phyloP scores from a whole-genome alignment of 2,113 vertebrate genomes.

The Corythornis cristatus region DNA sequence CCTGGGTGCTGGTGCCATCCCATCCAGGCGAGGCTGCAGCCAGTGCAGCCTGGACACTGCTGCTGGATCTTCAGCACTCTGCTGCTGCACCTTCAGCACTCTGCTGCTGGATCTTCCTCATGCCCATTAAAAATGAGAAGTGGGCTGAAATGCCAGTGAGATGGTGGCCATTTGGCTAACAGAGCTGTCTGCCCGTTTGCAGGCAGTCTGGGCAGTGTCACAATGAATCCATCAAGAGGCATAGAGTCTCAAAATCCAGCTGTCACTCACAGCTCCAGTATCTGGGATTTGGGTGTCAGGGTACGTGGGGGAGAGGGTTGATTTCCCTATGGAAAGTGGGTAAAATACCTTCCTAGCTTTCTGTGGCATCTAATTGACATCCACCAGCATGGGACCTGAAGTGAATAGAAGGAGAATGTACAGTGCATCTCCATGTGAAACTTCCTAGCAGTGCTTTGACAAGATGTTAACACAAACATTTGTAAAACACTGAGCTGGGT shows the following conservation, averaged over 20 bases:
- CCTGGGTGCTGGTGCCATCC: background rate
- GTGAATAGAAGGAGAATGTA: background rate
- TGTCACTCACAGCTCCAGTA: background rate
- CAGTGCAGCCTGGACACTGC: fast-evolving
- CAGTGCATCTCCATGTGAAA: background rate
- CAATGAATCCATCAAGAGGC: background rate
- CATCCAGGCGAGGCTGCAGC: background rate
- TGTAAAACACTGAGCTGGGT: background rate
- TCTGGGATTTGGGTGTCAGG: background rate
- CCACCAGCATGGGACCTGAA: background rate
- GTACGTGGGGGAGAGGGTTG: background rate
- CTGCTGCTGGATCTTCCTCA: background rate
- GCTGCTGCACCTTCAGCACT: too few relatives aligned
- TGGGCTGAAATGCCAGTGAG: conserved; percentile 15
- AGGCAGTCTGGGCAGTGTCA: conserved; percentile 4
- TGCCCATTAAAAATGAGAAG: background rate
- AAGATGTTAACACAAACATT: background rate
- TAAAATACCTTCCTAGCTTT: background rate
- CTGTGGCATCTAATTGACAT: background rate
- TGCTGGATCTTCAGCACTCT: background rate
- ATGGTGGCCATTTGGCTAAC: conserved; percentile 9
- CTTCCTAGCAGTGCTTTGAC: background rate
- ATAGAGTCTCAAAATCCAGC: background rate
- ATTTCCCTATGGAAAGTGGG: background rate
- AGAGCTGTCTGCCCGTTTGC: conserved; percentile 27